Base-by-base conservation (phyloP, 1,140 invertebrate species). In the Paraescarpia echinospica region DNA sequence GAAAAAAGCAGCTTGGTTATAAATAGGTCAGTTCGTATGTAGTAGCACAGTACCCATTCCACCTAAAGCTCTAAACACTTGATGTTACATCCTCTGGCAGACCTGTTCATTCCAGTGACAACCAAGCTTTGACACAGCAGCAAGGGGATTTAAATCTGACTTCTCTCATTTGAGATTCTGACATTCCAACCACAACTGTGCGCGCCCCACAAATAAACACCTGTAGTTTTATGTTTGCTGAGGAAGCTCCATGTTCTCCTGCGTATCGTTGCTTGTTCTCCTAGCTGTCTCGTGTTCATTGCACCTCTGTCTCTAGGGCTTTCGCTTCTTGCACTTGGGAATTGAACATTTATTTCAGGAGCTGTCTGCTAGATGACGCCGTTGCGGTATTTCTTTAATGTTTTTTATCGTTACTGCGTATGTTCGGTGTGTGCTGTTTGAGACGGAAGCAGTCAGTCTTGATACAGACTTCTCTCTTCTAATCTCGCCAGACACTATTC, bases 401-500 rank as follows among this genome's bases (percentile, higher is more conserved):
- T 33, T 89, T n/a, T 90, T 9, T 34, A 2, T 90, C 2, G 9
- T 22, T 90, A 22, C 34, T 90, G 34, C 34, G 34, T 9, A 33
- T 5, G n/a, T 14, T 89, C n/a, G 34, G 89, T 90, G 90, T 34
- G 31, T 90, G 90, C 34, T 33, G 33, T 31, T 34, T 90, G 35
- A 90, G 35, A 22, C 33, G 14, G 90, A 34, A 90, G 14, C 90
- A 90, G 14, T 90, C 34, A 31, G 90, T 4, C 91, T 90, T 90
- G 34, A 90, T 35, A 22, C 27, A 90, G 35, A 31, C 8, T 90
- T 90, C 14, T 90, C 89, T 33, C 1, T 34, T 90, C 34, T 91
- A 12, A 51, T 91, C 18, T 35, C 33, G 14, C 33, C 91, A 91
- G 91, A 91, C 41, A 34, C 91, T 9, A 91, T 91, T 59, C 34